phyloP scores from a whole-genome alignment of 2,888 invertebrate species.

The Dyspetes luteomarginatus region DNA sequence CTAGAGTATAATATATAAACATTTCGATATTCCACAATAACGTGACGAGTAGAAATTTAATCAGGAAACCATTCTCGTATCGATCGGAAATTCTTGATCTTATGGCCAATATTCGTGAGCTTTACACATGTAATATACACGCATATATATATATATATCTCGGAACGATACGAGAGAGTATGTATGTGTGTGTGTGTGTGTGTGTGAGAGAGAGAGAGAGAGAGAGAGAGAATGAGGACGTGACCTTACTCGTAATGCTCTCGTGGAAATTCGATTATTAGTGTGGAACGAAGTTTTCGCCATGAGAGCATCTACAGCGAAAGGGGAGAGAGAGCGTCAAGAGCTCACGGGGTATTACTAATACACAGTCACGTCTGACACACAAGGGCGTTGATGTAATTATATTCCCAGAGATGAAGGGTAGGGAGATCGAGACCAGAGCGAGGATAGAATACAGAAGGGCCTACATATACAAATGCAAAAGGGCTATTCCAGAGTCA shows the following conservation, averaged over 20 bases:
- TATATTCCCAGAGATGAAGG: constrained; percentile 3
- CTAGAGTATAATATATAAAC: too few species aligned
- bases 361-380: background rate
- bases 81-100: constrained; percentile 8
- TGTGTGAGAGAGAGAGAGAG: background rate
- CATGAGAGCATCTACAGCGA: background rate
- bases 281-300: constrained; percentile 33
- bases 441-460: background rate
- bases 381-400: constrained; percentile 8
- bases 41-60: background rate
- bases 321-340: background rate
- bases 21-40: background rate
- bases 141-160: background rate
- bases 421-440: background rate
- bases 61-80: constrained; percentile 7
- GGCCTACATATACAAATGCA: background rate
- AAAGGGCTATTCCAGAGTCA: background rate
- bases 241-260: constrained; percentile 35
- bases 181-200: background rate
- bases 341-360: background rate
- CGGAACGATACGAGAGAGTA: too few species aligned
- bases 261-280: constrained; percentile 53
- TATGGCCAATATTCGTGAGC: background rate
- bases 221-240: constrained; percentile 24
- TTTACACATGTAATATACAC: background rate